Conservation (phyloP, 2,113 vertebrate genomes). For the Plecotus auritus region DNA sequence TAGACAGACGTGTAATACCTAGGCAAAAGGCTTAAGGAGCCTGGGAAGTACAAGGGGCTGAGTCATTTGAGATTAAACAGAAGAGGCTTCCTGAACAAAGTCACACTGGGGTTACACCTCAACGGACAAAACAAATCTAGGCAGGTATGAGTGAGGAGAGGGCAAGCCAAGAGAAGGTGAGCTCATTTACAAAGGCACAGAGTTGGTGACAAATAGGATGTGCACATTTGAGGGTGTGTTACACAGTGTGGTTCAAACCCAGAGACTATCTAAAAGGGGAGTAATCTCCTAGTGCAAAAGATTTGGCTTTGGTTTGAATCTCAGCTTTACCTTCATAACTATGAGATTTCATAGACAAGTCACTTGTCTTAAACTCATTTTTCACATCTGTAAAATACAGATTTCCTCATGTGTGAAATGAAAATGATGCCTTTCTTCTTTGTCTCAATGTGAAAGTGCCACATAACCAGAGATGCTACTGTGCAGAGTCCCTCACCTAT, state of each 20-base stretch:
- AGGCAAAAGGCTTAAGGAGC: not conserved
- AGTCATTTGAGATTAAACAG: not conserved
- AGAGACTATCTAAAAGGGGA: not conserved
- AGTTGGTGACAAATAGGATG: accelerated
- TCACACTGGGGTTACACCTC: not conserved
- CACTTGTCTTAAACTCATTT: not conserved
- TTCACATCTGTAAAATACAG: not conserved
- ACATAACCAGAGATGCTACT: not conserved
- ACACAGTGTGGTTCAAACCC: not conserved
- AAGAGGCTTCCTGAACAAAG: not conserved
- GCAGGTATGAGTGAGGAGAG: not conserved
- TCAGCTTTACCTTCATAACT: not conserved
- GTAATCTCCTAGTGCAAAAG: not conserved
- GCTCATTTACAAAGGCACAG: not conserved
- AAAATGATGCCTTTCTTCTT: not conserved
- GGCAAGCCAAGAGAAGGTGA: not conserved
- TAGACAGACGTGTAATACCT: not conserved
- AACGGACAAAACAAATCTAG: not conserved
- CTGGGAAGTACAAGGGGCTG: not conserved
- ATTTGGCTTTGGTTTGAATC: not conserved
- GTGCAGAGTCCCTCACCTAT: not conserved
- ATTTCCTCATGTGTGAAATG: not conserved
- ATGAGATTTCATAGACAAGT: not conserved
- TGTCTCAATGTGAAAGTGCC: not conserved
- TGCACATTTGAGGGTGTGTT: not conserved